Base-by-base conservation (phyloP, 1,140 invertebrate species). In the Cotesia typhae region DNA sequence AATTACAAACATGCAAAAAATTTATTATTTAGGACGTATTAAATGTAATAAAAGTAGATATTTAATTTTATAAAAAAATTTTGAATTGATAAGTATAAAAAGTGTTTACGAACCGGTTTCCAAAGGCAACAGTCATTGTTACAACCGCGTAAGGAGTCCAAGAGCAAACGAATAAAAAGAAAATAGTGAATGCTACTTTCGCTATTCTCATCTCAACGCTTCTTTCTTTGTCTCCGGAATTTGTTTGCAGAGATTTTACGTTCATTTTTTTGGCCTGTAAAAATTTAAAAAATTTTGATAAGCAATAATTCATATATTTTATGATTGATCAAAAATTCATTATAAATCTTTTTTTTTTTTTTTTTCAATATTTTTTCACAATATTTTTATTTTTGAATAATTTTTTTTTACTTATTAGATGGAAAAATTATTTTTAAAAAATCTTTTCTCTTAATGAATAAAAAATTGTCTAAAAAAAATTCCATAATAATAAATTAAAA, bases 241-340 rank as follows among this genome's bases (percentile, higher is more conserved):
- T 92, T 1, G 90, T 89, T 9, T 91, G 88, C 4, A 94, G 80
- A 0, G 92, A 93, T 77, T 93, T 93, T 0, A 94, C 91, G 76
- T 94, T 94, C 93, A 94, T 94, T 80, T 93, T 94, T 83, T 93
- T 93, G 0, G 93, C 93, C 88, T 94, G 75, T 7, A 71, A 71
- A 55, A 72, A 71, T 37, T 47, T 10, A 0, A 7, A 2, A 28
- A 28, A 28, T 28, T 47, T 47, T 47, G 5, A 4, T 41, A 28
- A 28, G 2, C 3, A 28, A 28, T 28, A 28, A 28, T 28, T 28
- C 20, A 28, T 28, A 28, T 28, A 28, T 28, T 28, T 28, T 28
- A 28, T 28, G 20, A 28, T 2, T 28, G 20, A 28, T 28, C 20
- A 28, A 28, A 28, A 28, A 28, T 28, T 28, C 28, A 28, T 28